Base-by-base conservation (phyloP, 2,888 invertebrate species). In the Sinhomidia bicolor region DNA sequence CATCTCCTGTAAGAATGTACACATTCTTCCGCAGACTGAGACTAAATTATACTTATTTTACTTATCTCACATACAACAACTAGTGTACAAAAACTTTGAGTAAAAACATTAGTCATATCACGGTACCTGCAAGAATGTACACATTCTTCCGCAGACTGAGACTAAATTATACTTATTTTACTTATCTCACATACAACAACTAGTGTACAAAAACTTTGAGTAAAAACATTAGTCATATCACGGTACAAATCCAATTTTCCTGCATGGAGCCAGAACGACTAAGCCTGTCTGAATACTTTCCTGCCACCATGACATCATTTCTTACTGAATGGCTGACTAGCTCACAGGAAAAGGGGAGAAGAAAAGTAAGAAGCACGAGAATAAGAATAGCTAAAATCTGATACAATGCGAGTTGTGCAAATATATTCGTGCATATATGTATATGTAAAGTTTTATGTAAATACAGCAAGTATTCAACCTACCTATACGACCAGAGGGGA, bases 211-310 rank as follows among this genome's bases (percentile, higher is more conserved):
- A 60, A 29, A 32, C 20, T 17, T 74, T 12, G 20, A 5, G 80
- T 44, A 44, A 65, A 68, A 47, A 81, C 7, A 68, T 4, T 20
- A 82, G 32, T 20, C 81, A 71, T 68, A 71, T 82, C 51, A 23
- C 54, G 20, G 54, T 71, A 14, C 44, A 29, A 81, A 51, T 82
- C 82, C 68, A 82, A 82, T 74, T 76, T 84, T 74, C 84, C 60
- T 76, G 60, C 44, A 44, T 17, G 36, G 20, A 71, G 12, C 1
- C 3, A 3, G 41, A 0, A 44, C 2, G 1, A 23, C 5, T 44
- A 23, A 12, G 2, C 5, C 26, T 71, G 12, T 12, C 23, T 44
- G 41, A 17, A 71, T 47, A 44, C 23, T 62, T 29, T 44, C 20
- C 36, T 36, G 20, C 83, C 54, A 71, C 54, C 17, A 20, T 60